phyloP scores from a whole-genome alignment of 1,140 invertebrate species.

The Drosophila quadrilineata region DNA sequence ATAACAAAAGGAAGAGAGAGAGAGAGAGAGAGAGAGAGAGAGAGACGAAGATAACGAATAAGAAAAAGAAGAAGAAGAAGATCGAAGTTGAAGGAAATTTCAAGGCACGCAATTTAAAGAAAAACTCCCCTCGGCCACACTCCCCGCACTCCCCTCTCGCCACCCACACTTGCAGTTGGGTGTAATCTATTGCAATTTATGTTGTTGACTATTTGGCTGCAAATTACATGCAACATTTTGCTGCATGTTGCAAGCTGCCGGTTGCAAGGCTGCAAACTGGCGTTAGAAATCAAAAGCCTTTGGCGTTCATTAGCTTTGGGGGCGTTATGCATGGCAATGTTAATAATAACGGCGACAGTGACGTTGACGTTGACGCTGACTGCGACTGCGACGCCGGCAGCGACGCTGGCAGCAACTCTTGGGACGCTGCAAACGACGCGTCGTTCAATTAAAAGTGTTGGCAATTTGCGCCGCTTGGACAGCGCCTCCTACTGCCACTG shows the following conservation, averaged over 20 bases:
- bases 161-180: constrained; percentile 1
- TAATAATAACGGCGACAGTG: constrained; percentile 36
- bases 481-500: constrained; percentile 16
- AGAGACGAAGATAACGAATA: no score
- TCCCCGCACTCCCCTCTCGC: not conserved
- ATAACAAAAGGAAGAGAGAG: no score
- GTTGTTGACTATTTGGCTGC: constrained; percentile 75
- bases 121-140: not conserved
- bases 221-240: constrained; percentile 75
- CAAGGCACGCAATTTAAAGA: constrained; percentile 27
- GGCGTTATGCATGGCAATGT: constrained; percentile 64
- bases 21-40: no score
- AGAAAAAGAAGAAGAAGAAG: no score
- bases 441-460: constrained; percentile 79
- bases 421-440: constrained; percentile 17
- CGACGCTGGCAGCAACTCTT: constrained; percentile 3
- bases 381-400: constrained; percentile 19
- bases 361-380: constrained; percentile 1
- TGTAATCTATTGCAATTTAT: constrained; percentile 61
- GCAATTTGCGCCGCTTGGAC: constrained; percentile 65
- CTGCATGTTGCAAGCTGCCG: no score
- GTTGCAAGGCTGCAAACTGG: no score
- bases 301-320: constrained; percentile 81
- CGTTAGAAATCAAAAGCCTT: constrained; percentile 77
- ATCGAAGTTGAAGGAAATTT: no score